These are phyloP conservation scores for Ganaspis sp. DNA, from an alignment of 1,140 invertebrate genomes.

Conservation along the genomic window DNA sequence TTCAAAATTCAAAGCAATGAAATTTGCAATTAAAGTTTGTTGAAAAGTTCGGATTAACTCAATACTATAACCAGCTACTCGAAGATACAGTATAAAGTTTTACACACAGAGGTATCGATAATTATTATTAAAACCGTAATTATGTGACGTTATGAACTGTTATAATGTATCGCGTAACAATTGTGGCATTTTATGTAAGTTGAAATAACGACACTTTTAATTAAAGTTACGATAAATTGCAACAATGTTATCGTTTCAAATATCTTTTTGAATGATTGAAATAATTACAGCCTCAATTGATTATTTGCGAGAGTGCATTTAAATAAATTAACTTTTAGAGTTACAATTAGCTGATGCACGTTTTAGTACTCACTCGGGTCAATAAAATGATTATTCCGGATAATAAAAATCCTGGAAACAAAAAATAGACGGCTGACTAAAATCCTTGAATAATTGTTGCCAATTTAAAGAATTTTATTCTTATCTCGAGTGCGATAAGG, in stretches of 20 bases:
- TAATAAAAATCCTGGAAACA: background rate
- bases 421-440: background rate
- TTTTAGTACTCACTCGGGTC: background rate
- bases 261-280: background rate
- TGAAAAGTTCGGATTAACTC: too few species aligned
- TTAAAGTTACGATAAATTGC: too few species aligned
- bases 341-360: background rate
- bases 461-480: conserved; percentile 2
- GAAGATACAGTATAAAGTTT: too few species aligned
- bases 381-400: background rate
- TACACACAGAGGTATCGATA: too few species aligned
- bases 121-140: too few species aligned
- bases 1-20: too few species aligned
- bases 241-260: background rate
- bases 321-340: background rate
- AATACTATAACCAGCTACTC: too few species aligned
- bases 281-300: background rate
- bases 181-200: too few species aligned
- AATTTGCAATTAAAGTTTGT: too few species aligned
- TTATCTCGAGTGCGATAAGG: background rate
- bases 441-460: conserved; percentile 13
- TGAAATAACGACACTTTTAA: too few species aligned
- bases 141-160: too few species aligned
- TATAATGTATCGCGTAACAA: too few species aligned
- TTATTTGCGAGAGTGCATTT: background rate